Evolutionary conservation across 1,140 invertebrate genomes (phyloP).

Genomic region (Spodoptera frugiperda): DNA sequence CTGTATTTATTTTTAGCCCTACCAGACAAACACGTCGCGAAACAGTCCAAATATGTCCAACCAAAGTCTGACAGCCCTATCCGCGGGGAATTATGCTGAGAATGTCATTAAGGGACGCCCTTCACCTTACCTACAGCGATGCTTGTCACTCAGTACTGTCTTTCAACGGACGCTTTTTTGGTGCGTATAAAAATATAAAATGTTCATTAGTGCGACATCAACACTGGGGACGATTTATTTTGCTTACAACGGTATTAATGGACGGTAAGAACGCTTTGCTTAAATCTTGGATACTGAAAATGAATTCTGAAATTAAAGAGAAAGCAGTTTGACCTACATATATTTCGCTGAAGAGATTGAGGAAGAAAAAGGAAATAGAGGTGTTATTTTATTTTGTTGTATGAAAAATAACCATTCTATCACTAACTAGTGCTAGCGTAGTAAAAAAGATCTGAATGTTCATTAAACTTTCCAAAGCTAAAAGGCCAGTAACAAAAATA

Average conservation of each 20-base stretch:
- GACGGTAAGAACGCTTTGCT: constrained; percentile 1
- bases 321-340: too few species aligned
- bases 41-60: constrained; percentile 21
- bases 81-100: constrained; percentile 52
- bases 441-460: too few species aligned
- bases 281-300: not conserved
- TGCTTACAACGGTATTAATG: constrained; percentile 38
- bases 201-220: constrained; percentile 72
- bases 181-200: constrained; percentile 73
- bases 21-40: constrained; percentile 6
- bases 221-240: constrained; percentile 52
- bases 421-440: too few species aligned
- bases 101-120: constrained; percentile 70
- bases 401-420: too few species aligned
- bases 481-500: too few species aligned
- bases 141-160: constrained; percentile 75
- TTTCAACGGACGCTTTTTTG: constrained; percentile 62
- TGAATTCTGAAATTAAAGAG: not conserved
- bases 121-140: constrained; percentile 77
- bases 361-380: too few species aligned
- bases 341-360: too few species aligned
- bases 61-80: constrained; percentile 17
- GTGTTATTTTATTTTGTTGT: too few species aligned
- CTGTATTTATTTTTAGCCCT: not conserved
- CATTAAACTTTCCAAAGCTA: too few species aligned